Conservation (phyloP, 2,113 vertebrate genomes). For the Pionites leucogaster region DNA sequence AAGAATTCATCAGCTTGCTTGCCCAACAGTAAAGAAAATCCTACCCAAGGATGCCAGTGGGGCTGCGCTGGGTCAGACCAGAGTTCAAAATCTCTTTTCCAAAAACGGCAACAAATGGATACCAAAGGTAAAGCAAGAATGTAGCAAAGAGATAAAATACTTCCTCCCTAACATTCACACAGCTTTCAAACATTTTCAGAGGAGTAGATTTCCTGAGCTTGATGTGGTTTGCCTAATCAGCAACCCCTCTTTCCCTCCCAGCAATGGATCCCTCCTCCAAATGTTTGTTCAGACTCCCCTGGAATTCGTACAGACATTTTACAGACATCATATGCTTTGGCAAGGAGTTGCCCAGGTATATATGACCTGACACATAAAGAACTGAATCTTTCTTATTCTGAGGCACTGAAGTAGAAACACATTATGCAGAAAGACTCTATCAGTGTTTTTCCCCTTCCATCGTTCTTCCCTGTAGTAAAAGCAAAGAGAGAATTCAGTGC, state of each 20-base stretch:
- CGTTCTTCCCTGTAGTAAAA: neutral
- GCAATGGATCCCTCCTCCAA: slow-evolving; percentile 9
- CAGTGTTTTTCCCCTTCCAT: neutral
- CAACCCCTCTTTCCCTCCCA: neutral
- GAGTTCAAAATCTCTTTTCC: slow-evolving; percentile 38
- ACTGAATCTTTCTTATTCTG: neutral
- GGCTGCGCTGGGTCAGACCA: neutral
- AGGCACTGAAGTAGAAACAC: neutral
- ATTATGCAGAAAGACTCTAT: neutral
- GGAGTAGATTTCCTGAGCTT: slow-evolving; percentile 35
- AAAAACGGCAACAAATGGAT: slow-evolving; percentile 42
- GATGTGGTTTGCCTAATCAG: slow-evolving; percentile 45
- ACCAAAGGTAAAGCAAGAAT: slow-evolving; percentile 24
- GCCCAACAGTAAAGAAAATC: neutral
- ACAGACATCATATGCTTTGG: neutral
- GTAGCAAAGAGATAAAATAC: slow-evolving; percentile 31
- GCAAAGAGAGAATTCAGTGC: neutral
- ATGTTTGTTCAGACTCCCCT: slow-evolving; percentile 12
- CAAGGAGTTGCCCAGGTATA: slow-evolving; percentile 26
- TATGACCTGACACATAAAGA: neutral
- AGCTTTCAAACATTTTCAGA: slow-evolving; percentile 50
- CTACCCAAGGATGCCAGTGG: neutral
- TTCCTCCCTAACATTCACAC: slow-evolving; percentile 11
- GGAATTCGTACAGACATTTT: slow-evolving; percentile 22
- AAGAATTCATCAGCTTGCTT: neutral